Conservation (phyloP, 1,140 invertebrate species). For the Panagrolaimus sp. region DNA sequence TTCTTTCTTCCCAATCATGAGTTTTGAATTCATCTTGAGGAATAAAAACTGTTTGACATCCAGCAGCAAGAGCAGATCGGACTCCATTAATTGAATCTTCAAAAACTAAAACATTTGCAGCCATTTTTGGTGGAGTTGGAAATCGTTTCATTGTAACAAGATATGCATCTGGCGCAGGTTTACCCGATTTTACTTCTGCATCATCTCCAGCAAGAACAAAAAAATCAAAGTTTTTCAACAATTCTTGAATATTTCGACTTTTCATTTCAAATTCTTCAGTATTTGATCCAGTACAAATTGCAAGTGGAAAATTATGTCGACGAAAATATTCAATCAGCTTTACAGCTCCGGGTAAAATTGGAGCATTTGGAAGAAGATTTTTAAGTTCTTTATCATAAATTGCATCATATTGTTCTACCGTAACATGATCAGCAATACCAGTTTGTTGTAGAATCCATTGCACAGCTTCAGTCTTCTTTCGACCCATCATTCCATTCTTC, state of each 20-base stretch:
- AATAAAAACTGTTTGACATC: constrained; percentile 70
- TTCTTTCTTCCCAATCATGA: constrained; percentile 22
- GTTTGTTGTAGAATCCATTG: constrained; percentile 52
- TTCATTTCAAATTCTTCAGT: constrained; percentile 74
- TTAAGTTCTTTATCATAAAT: constrained; percentile 61
- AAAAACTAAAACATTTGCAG: constrained; percentile 76
- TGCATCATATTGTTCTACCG: constrained; percentile 64
- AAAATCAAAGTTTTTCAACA: constrained; percentile 24
- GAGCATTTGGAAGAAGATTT: constrained; percentile 65
- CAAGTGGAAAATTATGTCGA: constrained; percentile 71
- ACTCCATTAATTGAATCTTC: constrained; percentile 88
- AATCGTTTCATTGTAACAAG: constrained; percentile 77
- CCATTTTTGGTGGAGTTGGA: constrained; percentile 61
- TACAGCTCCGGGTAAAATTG: constrained; percentile 73
- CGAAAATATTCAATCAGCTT: constrained; percentile 74
- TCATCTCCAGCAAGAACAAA: constrained; percentile 76
- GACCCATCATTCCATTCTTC: constrained; percentile 67
- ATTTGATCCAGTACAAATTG: constrained; percentile 81
- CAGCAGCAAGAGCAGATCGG: constrained; percentile 68
- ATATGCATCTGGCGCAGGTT: constrained; percentile 89
- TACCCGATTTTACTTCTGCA: constrained; percentile 78
- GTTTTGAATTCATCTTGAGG: constrained; percentile 34
- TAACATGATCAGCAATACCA: constrained; percentile 9
- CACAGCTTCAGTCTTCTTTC: constrained; percentile 67
- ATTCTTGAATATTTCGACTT: constrained; percentile 32